Evolutionary conservation across 2,113 vertebrate species (phyloP), one percentile per base, ranked within the genome.

Genomic region (Pedionomus torquatus): DNA sequence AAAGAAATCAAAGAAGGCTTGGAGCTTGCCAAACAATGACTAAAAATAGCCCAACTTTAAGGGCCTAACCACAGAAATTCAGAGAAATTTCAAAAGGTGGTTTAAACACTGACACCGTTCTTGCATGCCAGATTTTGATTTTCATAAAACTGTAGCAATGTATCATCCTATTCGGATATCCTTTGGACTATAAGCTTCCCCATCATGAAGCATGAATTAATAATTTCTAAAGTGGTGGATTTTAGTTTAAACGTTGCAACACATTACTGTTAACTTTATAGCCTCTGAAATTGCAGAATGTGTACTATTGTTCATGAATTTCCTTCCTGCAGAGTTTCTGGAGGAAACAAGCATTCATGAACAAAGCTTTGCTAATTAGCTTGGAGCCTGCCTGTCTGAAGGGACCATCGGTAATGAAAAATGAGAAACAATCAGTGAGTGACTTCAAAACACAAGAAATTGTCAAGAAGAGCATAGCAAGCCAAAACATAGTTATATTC

Each of bases 331-430:
- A 81, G 91, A 95, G 91, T 94, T 96, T 97, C 95, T 95, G 77
- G 97, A 97, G 91, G 80, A 96, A 97, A 95, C 52, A 58, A 96
- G 52, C 33, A 74, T 54, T 77, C 49, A 65, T 52, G 91, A 97
- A 95, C 69, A 97, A 98, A 97, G 72, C 83, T 96, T 83, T 93
- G 82, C 78, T 97, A 97, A 98, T 97, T 97, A 98, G 75, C 75
- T 95, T 2, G 28, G 95, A 97, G 95, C 60, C 86, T 96, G 64
- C 68, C 87, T 95, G 93, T 97, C 92, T 98, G 69, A 95, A 93
- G 85, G 87, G 78, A 81, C 82, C 85, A 97, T 96, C 75, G 94
- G 79, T 17, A 87, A 95, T 66, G 95, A 97, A 97, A 97, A 96
- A 96, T 55, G 84, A 97, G 88, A 97, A 93, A 64, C 74, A 97